Conservation (phyloP, 2,797 vertebrate species). For the Chromis chromis region DNA sequence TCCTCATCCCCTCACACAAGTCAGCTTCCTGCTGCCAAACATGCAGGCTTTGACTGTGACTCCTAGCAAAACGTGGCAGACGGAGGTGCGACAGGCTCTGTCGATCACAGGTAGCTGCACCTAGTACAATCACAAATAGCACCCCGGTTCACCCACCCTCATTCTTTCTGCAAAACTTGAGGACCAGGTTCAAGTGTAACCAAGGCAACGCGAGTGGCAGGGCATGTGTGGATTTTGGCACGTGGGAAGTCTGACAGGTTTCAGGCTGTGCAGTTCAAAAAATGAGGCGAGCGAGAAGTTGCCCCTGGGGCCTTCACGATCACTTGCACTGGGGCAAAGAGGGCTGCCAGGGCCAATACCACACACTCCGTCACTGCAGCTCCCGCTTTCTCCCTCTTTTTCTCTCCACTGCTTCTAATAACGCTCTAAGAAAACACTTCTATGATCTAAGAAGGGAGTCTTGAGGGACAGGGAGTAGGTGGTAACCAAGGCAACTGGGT, state of each 20-base stretch:
- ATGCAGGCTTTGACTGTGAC: constrained; percentile 51
- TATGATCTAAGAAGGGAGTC: constrained; percentile 46
- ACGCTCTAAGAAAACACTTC: constrained; percentile 49
- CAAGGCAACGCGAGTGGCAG: constrained; percentile 50
- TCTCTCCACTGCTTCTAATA: constrained; percentile 22
- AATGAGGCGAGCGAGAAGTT: constrained; percentile 32
- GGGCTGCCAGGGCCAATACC: constrained; percentile 32
- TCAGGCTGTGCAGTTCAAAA: constrained; percentile 40
- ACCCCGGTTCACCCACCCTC: constrained; percentile 27
- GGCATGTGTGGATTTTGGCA: constrained; percentile 42
- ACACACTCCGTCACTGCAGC: constrained; percentile 19
- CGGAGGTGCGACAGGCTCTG: constrained; percentile 4
- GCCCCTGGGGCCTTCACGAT: constrained; percentile 41
- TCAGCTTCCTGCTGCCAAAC: constrained; percentile 49
- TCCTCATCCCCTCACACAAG: constrained; percentile 62
- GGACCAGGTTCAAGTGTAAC: constrained; percentile 49
- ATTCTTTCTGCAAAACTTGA: constrained; percentile 16
- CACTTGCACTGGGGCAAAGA: constrained; percentile 20
- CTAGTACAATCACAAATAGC: constrained; percentile 27
- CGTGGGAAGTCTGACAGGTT: constrained; percentile 56
- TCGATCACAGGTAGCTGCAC: constrained; percentile 42
- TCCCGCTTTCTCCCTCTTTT: constrained; percentile 12
- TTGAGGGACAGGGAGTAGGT: constrained; percentile 40
- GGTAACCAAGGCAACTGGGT: constrained; percentile 76
- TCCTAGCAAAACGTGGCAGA: constrained; percentile 48